These are phyloP conservation scores for Pachycephala philippinensis DNA, from an alignment of 2,113 vertebrate genomes.

Conservation along the genomic window DNA sequence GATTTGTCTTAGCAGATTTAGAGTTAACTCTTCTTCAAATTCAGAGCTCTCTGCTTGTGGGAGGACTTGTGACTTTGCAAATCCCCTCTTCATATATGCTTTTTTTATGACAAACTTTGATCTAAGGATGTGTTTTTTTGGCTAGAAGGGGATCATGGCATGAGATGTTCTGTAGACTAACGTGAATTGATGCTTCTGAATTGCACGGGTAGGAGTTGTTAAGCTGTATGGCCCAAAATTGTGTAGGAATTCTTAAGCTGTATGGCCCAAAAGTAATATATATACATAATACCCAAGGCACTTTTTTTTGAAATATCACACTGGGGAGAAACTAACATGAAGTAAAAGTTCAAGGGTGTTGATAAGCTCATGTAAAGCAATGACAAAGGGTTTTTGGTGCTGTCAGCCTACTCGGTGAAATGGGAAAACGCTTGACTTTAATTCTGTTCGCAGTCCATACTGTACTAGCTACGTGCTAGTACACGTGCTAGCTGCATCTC, in stretches of 20 bases:
- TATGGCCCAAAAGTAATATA: neutral
- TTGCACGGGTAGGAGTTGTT: neutral
- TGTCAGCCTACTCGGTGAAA: neutral
- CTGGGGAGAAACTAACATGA: neutral
- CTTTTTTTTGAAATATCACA: neutral
- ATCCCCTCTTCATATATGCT: accelerated
- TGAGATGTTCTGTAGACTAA: neutral
- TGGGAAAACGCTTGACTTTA: accelerated
- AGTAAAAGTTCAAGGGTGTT: neutral
- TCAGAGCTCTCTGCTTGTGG: neutral
- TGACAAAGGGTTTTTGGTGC: neutral
- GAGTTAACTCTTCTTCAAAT: neutral
- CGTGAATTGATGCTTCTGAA: neutral
- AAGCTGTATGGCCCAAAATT: neutral
- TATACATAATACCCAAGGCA: neutral
- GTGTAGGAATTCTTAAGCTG: neutral
- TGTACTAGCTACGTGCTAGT: too few relatives aligned
- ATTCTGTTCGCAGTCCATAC: neutral
- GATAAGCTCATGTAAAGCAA: neutral
- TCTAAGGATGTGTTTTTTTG: neutral
- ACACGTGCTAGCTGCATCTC: neutral
- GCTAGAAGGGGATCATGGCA: neutral
- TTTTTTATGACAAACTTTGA: neutral
- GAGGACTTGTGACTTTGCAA: neutral
- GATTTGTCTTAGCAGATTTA: neutral